Evolutionary conservation across 2,888 invertebrate genomes (phyloP).

Genomic region (Tenthredo notha): DNA sequence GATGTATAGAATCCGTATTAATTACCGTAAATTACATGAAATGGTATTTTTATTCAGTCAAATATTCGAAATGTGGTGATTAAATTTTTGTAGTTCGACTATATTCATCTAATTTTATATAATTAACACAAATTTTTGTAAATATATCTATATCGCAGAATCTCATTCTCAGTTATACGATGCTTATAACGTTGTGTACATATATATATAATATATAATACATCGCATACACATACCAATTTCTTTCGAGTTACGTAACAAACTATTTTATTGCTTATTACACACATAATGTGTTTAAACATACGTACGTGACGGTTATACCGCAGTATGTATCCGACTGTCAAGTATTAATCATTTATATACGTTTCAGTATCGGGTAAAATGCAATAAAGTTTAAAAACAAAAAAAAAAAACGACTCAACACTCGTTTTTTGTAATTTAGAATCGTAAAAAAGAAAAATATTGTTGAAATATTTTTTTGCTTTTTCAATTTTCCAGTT

Average conservation of each 20-base stretch:
- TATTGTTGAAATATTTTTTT: background rate
- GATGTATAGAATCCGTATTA: background rate
- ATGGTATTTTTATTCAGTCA: background rate
- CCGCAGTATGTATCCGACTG: background rate
- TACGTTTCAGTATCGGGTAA: background rate
- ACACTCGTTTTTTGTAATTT: background rate
- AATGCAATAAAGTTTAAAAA: background rate
- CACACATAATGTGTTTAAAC: conserved; percentile 1
- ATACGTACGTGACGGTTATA: background rate
- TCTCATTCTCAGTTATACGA: conserved; percentile 10
- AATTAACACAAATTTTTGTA: background rate
- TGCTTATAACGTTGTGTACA: background rate
- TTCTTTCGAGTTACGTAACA: conserved; percentile 6
- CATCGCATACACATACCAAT: background rate
- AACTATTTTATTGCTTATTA: conserved; percentile 13
- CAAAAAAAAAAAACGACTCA: background rate
- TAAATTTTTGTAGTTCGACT: background rate
- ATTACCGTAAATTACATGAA: background rate
- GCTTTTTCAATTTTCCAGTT: no score
- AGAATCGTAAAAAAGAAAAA: background rate
- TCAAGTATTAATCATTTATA: background rate
- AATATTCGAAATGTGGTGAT: background rate
- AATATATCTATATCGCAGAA: background rate
- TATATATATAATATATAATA: background rate
- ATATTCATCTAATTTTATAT: background rate